Evolutionary conservation across 2,113 vertebrate genomes (phyloP).

Genomic region (Rhinolophus sinicus): DNA sequence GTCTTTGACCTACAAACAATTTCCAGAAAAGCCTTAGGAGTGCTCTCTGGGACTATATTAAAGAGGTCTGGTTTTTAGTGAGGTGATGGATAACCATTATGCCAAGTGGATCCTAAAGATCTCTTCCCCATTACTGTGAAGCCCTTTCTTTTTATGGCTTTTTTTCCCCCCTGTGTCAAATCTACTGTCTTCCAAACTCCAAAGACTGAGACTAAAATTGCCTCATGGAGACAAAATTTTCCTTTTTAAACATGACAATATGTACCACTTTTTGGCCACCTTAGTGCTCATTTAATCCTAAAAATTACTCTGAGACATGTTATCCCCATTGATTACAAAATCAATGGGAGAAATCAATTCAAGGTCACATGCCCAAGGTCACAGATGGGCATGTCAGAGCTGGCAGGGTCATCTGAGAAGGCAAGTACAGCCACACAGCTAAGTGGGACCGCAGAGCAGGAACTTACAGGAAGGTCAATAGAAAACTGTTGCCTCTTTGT

Average conservation of each 20-base stretch:
- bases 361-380: not conserved
- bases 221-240: not conserved
- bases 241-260: not conserved
- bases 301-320: not conserved
- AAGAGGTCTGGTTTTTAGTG: not conserved
- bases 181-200: not conserved
- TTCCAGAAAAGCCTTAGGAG: not conserved
- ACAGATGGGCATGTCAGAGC: not conserved
- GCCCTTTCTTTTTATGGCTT: not conserved
- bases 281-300: not conserved
- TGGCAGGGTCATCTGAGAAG: not conserved
- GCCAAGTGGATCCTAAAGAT: not conserved
- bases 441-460: not conserved
- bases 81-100: not conserved
- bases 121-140: not conserved
- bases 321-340: not conserved
- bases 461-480: not conserved
- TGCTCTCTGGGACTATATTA: not conserved
- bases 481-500: not conserved
- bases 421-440: not conserved
- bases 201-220: not conserved
- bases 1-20: not conserved
- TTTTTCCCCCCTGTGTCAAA: not conserved
- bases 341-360: not conserved
- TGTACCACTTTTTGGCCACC: not conserved